Evolutionary conservation across 2,888 invertebrate genomes (phyloP).

Genomic region (Neria commutata): DNA sequence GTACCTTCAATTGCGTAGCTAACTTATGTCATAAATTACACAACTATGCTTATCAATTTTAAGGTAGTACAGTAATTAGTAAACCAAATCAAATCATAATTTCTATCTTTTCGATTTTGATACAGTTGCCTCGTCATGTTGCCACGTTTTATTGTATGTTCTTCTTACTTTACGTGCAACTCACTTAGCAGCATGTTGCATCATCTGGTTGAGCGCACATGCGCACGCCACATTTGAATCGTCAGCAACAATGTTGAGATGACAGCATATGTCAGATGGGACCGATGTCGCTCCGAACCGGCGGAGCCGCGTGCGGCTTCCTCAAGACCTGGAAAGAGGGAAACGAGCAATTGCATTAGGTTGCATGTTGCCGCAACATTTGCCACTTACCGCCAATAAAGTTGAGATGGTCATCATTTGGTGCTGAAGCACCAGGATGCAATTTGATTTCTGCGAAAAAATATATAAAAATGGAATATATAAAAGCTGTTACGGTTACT

Average conservation of each 20-base stretch:
- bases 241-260: background rate
- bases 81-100: too few species aligned
- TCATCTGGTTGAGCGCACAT: constrained; percentile 11
- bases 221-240: background rate
- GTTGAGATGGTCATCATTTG: constrained; percentile 60
- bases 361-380: background rate
- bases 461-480: constrained; percentile 2
- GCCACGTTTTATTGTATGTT: too few species aligned
- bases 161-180: too few species aligned
- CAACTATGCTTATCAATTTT: too few species aligned
- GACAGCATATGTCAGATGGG: background rate
- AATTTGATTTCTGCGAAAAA: constrained; percentile 59
- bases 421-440: constrained; percentile 57
- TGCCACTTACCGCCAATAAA: constrained; percentile 48
- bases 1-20: background rate
- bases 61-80: too few species aligned
- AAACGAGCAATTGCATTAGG: background rate
- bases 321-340: constrained; percentile 38
- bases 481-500: too few species aligned
- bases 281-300: constrained; percentile 30
- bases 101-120: too few species aligned
- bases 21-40: background rate
- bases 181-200: constrained; percentile 16
- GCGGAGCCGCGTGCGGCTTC: constrained; percentile 43
- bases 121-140: too few species aligned